Evolutionary conservation across 2,797 vertebrate species (phyloP).

Genomic region (Cossypha heuglini): DNA sequence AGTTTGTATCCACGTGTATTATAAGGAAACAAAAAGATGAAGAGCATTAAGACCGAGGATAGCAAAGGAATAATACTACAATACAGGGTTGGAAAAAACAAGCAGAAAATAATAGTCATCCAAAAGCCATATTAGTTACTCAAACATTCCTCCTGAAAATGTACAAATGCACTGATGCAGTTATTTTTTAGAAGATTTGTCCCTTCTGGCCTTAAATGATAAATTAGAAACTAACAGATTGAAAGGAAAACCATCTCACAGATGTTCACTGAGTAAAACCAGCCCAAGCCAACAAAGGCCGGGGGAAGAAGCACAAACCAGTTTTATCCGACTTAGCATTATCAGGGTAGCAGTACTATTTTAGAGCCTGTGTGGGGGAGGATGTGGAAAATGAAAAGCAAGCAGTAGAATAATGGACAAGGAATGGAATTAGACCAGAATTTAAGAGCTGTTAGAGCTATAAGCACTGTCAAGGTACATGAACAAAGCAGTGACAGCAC

Average conservation of each 20-base stretch:
- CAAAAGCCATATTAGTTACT: background rate
- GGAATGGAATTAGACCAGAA: slow-evolving; percentile 45
- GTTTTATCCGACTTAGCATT: slow-evolving; percentile 31
- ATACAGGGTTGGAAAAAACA: accelerated
- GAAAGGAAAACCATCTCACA: background rate
- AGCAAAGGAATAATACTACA: background rate
- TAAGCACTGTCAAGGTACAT: slow-evolving; percentile 29
- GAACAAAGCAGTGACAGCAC: slow-evolving; percentile 27
- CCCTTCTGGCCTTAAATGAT: background rate
- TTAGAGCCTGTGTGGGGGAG: slow-evolving; percentile 32
- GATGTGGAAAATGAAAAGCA: slow-evolving; percentile 48
- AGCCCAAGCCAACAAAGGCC: background rate
- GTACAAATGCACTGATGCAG: background rate
- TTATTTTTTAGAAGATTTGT: background rate
- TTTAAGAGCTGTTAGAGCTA: slow-evolving; percentile 28
- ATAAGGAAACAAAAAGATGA: slow-evolving; percentile 2
- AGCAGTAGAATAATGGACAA: slow-evolving; percentile 63
- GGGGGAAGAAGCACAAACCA: background rate
- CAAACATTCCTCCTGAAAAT: background rate
- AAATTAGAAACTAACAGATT: slow-evolving; percentile 3
- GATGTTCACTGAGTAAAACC: background rate
- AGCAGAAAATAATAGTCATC: background rate
- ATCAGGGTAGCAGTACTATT: slow-evolving; percentile 18
- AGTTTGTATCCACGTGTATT: background rate
- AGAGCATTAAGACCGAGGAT: background rate